phyloP scores from a whole-genome alignment of 2,888 invertebrate species.

The Acrobasis consociella region DNA sequence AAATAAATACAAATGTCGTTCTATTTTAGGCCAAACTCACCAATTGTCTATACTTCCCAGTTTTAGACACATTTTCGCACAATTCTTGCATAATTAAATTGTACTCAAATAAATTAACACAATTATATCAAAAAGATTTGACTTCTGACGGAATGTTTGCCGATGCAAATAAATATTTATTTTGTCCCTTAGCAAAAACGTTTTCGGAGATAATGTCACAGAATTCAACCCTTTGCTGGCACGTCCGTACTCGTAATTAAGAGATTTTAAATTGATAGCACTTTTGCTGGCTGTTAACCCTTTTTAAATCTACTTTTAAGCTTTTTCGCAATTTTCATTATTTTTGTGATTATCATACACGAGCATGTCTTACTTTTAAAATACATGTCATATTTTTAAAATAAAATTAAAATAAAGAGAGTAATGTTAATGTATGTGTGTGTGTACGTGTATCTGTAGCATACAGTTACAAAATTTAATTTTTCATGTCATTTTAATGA shows the following conservation, averaged over 20 bases:
- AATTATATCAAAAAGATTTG: conserved; percentile 8
- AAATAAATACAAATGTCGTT: too few relatives aligned
- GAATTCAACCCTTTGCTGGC: conserved; percentile 11
- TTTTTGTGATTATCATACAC: not conserved
- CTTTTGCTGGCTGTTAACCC: conserved; percentile 4
- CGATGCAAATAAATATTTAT: conserved; percentile 15
- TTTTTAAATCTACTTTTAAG: conserved; percentile 1
- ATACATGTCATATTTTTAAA: not conserved
- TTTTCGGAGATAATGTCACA: conserved; percentile 5
- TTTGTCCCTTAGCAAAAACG: conserved; percentile 16
- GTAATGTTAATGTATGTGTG: too few relatives aligned
- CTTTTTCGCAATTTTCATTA: conserved; percentile 2
- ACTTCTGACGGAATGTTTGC: conserved; percentile 6
- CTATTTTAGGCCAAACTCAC: not conserved
- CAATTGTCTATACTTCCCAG: not conserved
- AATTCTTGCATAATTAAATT: not conserved
- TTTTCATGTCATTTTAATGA: too few relatives aligned
- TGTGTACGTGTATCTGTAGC: too few relatives aligned
- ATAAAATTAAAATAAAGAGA: not conserved
- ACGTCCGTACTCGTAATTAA: conserved; percentile 19
- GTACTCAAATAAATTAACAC: conserved; percentile 10
- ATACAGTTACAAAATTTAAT: too few relatives aligned
- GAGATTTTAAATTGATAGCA: conserved; percentile 17
- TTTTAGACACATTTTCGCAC: not conserved
- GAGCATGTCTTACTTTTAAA: not conserved